Evolutionary conservation across 1,140 invertebrate species (phyloP), one percentile per base, ranked within the genome.

Genomic region (Rhyzopertha dominica): DNA sequence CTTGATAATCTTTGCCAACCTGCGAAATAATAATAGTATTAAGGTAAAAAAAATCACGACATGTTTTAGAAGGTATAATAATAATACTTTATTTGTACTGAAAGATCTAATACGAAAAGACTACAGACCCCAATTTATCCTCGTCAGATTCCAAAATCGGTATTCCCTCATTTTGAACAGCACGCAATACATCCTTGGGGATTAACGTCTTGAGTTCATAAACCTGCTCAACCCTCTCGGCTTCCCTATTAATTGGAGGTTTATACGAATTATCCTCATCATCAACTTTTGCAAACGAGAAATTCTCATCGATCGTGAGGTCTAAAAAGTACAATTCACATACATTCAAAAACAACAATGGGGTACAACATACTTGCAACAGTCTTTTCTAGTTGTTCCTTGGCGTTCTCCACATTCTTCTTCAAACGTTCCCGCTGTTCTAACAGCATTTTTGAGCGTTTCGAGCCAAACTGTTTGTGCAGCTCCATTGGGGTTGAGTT

Each of bases 401-500:
- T 68, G 4, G 72, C 62, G 36, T 62, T 54, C 2, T 72, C 62
- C 3, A 74, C 53, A 53, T 74, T 68, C 3, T 74, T 51, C 53
- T 67, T 66, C 56, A 75, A 59, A 45, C 53, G 63, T 53, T 76
- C 72, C 32, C 49, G 61, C 24, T 74, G 69, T 55, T 75, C 71
- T 0, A 67, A 73, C 53, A 55, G 57, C 45, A 70, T 51, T 58
- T 70, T 74, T 0, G 55, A 49, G 50, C 65, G 69, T 43, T 76
- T 75, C 0, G 74, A 75, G 32, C 74, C 74, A 63, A 76, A 77
- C 36, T 73, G 51, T 61, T 72, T 76, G 28, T 70, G 69, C 7
- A 76, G 58, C 5, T 62, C 54, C n/a, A n/a, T n/a, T n/a, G n/a
- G n/a, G n/a, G n/a, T n/a, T n/a, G n/a, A n/a, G n/a, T n/a, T n/a